phyloP scores from a whole-genome alignment of 1,140 invertebrate genomes.

The Propsilocerus akamusi region DNA sequence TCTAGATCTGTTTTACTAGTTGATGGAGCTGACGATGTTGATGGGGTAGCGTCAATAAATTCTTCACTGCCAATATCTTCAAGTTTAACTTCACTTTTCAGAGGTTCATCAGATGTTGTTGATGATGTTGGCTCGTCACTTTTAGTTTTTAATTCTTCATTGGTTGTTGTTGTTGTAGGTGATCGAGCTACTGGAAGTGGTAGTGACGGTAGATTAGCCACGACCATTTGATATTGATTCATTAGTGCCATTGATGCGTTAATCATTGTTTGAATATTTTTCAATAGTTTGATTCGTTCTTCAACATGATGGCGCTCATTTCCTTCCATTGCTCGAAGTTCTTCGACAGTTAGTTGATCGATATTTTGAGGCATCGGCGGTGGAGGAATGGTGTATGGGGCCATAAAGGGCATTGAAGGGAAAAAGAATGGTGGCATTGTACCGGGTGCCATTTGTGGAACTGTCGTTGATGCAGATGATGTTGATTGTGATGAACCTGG shows the following conservation, averaged over 20 bases:
- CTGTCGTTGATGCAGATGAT: constrained; percentile 16
- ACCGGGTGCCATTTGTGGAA: constrained; percentile 25
- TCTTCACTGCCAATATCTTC: constrained; percentile 22
- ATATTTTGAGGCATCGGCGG: constrained; percentile 62
- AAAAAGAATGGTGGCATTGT: constrained; percentile 23
- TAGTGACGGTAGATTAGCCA: constrained; percentile 15
- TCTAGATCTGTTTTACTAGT: constrained; percentile 6
- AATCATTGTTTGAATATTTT: constrained; percentile 71
- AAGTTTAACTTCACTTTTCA: constrained; percentile 13
- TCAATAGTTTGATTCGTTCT: constrained; percentile 58
- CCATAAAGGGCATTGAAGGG: constrained; percentile 30
- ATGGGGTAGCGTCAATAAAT: constrained; percentile 13
- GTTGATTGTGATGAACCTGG: constrained; percentile 2
- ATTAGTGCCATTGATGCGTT: constrained; percentile 78
- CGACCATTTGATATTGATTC: constrained; percentile 64
- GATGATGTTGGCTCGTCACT: constrained; percentile 3
- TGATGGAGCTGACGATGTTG: constrained; percentile 5
- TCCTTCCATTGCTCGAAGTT: constrained; percentile 76
- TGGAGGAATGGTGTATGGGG: constrained; percentile 33
- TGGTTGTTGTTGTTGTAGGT: constrained; percentile 24
- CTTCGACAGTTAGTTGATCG: constrained; percentile 55
- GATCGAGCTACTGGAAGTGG: constrained; percentile 19
- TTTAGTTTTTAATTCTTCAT: constrained; percentile 11
- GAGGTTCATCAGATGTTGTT: neutral
- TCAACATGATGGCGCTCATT: constrained; percentile 70